Conservation (phyloP, 1,140 invertebrate genomes). For the Ridgeia piscesae region DNA sequence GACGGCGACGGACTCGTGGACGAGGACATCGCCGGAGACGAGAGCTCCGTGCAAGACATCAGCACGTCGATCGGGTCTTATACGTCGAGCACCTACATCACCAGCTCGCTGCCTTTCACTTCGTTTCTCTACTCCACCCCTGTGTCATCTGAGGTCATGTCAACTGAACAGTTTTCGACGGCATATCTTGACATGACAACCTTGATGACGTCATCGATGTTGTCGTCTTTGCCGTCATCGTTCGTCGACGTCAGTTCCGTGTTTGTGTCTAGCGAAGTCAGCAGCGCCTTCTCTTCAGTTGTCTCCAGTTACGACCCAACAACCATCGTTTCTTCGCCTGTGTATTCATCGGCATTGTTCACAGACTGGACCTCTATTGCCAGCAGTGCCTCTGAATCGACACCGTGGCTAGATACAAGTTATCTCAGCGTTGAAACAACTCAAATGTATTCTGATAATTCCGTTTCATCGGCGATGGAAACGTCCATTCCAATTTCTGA, state of each 20-base stretch:
- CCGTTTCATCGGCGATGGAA: not conserved
- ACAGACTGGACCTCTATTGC: not conserved
- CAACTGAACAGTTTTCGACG: not conserved
- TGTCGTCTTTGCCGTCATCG: too few species aligned
- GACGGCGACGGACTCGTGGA: slow-evolving; percentile 27
- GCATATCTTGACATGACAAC: too few species aligned
- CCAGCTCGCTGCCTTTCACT: too few species aligned
- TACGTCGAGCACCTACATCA: not conserved
- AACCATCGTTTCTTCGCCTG: not conserved
- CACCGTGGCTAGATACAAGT: not conserved
- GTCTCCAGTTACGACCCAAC: too few species aligned
- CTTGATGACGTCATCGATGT: not conserved
- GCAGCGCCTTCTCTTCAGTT: too few species aligned
- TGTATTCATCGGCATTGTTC: not conserved
- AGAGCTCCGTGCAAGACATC: not conserved
- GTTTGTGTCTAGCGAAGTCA: too few species aligned
- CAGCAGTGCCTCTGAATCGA: not conserved
- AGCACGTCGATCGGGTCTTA: not conserved
- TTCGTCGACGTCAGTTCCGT: too few species aligned
- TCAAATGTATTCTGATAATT: not conserved
- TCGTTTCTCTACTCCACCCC: too few species aligned
- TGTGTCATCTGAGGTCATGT: too few species aligned
- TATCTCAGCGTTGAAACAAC: not conserved
- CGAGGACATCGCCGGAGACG: slow-evolving; percentile 23
- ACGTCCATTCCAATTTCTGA: not conserved